Conservation (phyloP, 1,140 invertebrate species). For the Thaumatotibia leucotreta region DNA sequence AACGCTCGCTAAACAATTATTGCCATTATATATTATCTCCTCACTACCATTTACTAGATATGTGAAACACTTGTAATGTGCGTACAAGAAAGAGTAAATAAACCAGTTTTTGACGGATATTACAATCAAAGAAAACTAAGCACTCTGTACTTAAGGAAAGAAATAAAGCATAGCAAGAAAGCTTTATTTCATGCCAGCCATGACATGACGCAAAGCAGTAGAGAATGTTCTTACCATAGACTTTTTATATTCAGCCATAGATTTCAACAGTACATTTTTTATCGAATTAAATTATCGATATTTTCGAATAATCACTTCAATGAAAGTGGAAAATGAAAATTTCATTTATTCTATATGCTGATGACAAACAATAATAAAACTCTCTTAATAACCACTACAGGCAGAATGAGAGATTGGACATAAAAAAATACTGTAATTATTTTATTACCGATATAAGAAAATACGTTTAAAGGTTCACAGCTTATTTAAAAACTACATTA, state of each 20-base stretch:
- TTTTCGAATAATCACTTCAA: too few relatives aligned
- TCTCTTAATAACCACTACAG: too few relatives aligned
- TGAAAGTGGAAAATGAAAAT: too few relatives aligned
- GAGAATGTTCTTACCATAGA: constrained; percentile 25
- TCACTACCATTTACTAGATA: constrained; percentile 16
- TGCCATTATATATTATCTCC: constrained; percentile 20
- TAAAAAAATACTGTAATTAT: too few relatives aligned
- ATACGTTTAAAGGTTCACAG: too few relatives aligned
- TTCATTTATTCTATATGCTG: too few relatives aligned
- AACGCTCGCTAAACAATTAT: constrained; percentile 24
- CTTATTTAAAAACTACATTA: too few relatives aligned
- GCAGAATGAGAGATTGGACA: too few relatives aligned
- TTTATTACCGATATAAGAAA: too few relatives aligned
- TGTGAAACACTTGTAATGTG: constrained; percentile 16
- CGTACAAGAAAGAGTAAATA: constrained; percentile 48
- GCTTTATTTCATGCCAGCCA: constrained; percentile 68
- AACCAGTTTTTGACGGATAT: constrained; percentile 50
- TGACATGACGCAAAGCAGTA: constrained; percentile 56
- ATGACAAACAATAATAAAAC: too few relatives aligned
- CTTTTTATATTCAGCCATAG: neutral
- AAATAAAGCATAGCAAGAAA: constrained; percentile 63
- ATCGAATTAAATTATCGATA: too few relatives aligned
- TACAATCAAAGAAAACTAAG: constrained; percentile 65
- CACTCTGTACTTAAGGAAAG: constrained; percentile 33
- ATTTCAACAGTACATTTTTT: too few relatives aligned